Conservation (phyloP, 2,797 vertebrate species). For the Taenioides sp. region DNA sequence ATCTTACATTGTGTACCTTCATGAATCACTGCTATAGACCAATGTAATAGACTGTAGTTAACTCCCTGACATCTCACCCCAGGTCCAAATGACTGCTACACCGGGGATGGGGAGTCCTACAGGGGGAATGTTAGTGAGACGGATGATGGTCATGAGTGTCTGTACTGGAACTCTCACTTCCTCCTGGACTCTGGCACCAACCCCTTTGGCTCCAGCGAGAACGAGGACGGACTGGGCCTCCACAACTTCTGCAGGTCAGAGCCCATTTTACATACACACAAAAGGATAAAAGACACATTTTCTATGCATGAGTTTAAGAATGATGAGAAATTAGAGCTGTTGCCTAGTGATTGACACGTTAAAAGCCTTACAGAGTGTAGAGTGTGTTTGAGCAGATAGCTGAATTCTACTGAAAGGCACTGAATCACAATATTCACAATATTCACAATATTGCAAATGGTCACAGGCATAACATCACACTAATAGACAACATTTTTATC, state of each 20-base stretch:
- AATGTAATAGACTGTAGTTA: neutral
- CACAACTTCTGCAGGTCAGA: slow-evolving; percentile 81
- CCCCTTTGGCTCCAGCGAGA: slow-evolving; percentile 57
- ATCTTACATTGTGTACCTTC: too few relatives aligned
- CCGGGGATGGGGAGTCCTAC: slow-evolving; percentile 73
- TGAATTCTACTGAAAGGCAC: too few relatives aligned
- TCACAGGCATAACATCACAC: too few relatives aligned
- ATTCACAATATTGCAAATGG: too few relatives aligned
- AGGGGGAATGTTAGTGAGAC: slow-evolving; percentile 75
- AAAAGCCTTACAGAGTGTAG: neutral
- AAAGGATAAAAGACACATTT: neutral
- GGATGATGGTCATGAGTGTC: slow-evolving; percentile 70
- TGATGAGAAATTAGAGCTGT: too few relatives aligned
- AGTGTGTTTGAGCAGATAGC: too few relatives aligned
- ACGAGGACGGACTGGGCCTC: slow-evolving; percentile 69
- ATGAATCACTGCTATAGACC: neutral
- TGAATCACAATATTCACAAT: too few relatives aligned
- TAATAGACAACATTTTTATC: too few relatives aligned
- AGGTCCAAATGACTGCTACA: slow-evolving; percentile 75
- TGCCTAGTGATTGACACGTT: neutral
- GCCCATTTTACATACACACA: neutral
- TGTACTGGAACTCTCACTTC: slow-evolving; percentile 80
- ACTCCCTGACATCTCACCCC: neutral
- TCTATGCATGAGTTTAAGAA: too few relatives aligned
- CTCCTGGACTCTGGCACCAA: slow-evolving; percentile 56